phyloP scores from a whole-genome alignment of 2,113 vertebrate species.

The Leptocoma aspasia region DNA sequence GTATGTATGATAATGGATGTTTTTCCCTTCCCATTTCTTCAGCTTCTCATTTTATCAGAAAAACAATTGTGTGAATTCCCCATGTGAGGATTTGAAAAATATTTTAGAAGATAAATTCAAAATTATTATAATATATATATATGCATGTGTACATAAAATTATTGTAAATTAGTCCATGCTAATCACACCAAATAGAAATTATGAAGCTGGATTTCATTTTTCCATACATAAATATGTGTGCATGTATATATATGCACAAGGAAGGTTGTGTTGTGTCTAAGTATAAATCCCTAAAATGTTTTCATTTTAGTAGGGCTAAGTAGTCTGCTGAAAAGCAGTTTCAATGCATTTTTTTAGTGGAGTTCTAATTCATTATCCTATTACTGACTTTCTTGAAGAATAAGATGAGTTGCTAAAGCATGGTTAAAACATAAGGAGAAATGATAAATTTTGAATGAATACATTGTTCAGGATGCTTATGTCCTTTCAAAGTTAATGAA shows the following conservation, averaged over 20 bases:
- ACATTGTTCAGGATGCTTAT: not conserved
- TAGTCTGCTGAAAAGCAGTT: not conserved
- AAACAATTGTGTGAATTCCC: not conserved
- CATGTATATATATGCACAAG: too few species aligned
- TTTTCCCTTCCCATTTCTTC: not conserved
- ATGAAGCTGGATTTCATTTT: not conserved
- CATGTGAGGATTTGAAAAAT: not conserved
- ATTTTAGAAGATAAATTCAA: not conserved
- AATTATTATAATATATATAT: not conserved
- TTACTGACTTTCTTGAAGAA: not conserved
- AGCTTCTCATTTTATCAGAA: not conserved
- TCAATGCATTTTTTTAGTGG: not conserved
- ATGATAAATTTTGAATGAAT: not conserved
- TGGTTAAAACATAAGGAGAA: not conserved
- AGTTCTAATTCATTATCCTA: not conserved
- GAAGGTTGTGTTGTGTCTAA: not conserved
- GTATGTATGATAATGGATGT: not conserved
- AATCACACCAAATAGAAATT: not conserved
- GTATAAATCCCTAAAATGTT: not conserved
- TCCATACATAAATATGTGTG: not conserved
- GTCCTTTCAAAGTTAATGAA: conserved; percentile 17
- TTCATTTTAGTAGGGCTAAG: not conserved
- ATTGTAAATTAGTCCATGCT: not conserved
- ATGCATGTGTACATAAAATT: not conserved
- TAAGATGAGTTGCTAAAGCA: not conserved